Percentiles rank a stretch among this genome's conserved stretches.
Evolutionary conservation across 2,888 invertebrate genomes (phyloP).

Genomic region (Cerastis leucographa): DNA sequence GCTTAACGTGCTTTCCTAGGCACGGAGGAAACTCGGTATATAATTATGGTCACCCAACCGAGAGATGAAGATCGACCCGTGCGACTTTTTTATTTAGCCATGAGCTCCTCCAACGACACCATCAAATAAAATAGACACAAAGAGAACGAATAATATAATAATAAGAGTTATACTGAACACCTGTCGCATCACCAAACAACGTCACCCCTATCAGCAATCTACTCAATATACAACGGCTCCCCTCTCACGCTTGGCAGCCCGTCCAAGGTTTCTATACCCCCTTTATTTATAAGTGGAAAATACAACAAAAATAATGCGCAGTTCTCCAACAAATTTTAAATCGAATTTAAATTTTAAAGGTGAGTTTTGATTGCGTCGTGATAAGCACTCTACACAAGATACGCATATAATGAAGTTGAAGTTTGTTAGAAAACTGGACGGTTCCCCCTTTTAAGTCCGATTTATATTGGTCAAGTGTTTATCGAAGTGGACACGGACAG

Average conservation of each 20-base stretch:
- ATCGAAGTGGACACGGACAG: not conserved
- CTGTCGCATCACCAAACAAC: conserved; percentile 42
- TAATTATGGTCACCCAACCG: too few relatives aligned
- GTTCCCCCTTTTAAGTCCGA: not conserved
- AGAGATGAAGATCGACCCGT: too few relatives aligned
- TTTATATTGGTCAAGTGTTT: not conserved
- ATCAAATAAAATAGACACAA: conserved; percentile 15
- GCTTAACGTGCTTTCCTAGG: too few relatives aligned
- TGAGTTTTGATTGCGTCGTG: not conserved
- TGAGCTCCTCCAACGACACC: too few relatives aligned
- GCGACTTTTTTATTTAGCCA: too few relatives aligned
- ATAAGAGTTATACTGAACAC: conserved; percentile 46
- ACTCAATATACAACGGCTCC: conserved; percentile 53
- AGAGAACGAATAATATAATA: conserved; percentile 39
- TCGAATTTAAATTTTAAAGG: not conserved
- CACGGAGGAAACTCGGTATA: too few relatives aligned
- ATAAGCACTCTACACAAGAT: not conserved
- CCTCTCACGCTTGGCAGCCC: conserved; percentile 42
- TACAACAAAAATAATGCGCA: conserved; percentile 33
- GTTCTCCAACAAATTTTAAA: not conserved
- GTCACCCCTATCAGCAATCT: conserved; percentile 54
- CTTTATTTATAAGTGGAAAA: conserved; percentile 38
- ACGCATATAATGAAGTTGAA: not conserved
- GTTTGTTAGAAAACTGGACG: not conserved
- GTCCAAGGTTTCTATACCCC: conserved; percentile 45